Conservation (phyloP, 2,888 invertebrate species). For the Callyntrura sp. region DNA sequence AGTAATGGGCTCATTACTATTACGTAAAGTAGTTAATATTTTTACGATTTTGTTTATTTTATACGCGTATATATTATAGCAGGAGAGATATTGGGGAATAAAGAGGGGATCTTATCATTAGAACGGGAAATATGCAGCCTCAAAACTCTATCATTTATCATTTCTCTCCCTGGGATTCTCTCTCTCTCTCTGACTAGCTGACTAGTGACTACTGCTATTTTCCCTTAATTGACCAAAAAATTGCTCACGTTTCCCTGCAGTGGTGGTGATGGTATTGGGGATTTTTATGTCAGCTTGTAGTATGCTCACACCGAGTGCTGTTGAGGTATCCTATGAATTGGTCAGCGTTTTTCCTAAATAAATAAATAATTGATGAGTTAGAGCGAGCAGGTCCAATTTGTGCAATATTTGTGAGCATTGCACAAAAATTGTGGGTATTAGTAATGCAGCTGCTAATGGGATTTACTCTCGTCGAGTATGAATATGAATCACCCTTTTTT, state of each 20-base stretch:
- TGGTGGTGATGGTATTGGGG: background rate
- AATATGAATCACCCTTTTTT: conserved; percentile 37
- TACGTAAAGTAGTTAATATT: conserved; percentile 31
- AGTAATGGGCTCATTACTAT: conserved; percentile 32
- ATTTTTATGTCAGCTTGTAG: background rate
- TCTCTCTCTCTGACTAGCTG: background rate
- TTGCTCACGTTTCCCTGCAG: background rate
- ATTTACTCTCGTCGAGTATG: background rate
- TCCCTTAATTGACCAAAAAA: conserved; percentile 5
- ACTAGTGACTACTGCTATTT: background rate
- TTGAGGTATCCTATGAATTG: background rate
- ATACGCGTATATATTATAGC: background rate
- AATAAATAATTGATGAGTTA: background rate
- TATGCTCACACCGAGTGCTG: background rate
- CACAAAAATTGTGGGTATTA: background rate
- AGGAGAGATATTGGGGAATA: background rate
- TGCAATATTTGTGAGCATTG: background rate
- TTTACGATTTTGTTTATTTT: conserved; percentile 47
- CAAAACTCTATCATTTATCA: background rate
- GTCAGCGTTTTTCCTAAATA: background rate
- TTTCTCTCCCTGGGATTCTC: background rate
- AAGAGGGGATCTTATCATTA: background rate
- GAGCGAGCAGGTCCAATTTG: too few relatives aligned
- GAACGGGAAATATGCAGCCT: too few relatives aligned
- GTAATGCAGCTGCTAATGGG: conserved; percentile 26